These are phyloP conservation scores for Cyrtonyx montezumae DNA, from an alignment of 2,113 vertebrate genomes.

Conservation along the genomic window DNA sequence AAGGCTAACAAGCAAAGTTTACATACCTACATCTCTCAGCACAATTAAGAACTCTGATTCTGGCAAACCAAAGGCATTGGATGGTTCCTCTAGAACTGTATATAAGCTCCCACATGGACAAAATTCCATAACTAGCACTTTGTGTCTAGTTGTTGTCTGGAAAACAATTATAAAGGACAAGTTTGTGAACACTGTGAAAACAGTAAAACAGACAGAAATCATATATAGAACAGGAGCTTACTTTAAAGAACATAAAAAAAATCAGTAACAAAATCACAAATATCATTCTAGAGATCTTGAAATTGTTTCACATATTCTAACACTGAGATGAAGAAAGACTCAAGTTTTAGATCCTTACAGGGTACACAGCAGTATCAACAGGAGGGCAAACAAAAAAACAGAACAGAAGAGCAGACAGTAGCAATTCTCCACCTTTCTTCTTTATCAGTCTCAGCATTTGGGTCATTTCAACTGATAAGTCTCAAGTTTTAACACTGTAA, in stretches of 20 bases:
- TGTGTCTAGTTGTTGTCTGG: constrained; percentile 91
- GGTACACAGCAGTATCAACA: not conserved
- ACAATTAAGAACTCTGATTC: constrained; percentile 98
- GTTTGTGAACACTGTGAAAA: not conserved
- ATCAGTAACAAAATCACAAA: not conserved
- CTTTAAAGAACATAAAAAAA: not conserved
- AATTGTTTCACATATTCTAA: not conserved
- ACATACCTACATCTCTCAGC: constrained; percentile 94
- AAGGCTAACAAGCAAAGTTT: constrained; percentile 8
- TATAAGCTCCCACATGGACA: constrained; percentile 97
- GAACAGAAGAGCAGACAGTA: not conserved
- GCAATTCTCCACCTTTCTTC: not conserved
- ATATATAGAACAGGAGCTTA: not conserved
- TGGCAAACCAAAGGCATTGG: constrained; percentile 95
- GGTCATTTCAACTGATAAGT: not conserved
- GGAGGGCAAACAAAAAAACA: not conserved
- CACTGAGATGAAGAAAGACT: not conserved
- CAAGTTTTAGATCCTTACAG: not conserved
- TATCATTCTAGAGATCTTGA: not conserved
- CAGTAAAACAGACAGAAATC: not conserved
- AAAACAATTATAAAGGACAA: constrained; percentile 2
- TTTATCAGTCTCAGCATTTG: not conserved
- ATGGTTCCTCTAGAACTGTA: constrained; percentile 94
- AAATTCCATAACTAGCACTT: constrained; percentile 98
- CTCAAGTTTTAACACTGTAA: not conserved